Conservation (phyloP, 1,140 invertebrate species). For the Ruditapes philippinarum region DNA sequence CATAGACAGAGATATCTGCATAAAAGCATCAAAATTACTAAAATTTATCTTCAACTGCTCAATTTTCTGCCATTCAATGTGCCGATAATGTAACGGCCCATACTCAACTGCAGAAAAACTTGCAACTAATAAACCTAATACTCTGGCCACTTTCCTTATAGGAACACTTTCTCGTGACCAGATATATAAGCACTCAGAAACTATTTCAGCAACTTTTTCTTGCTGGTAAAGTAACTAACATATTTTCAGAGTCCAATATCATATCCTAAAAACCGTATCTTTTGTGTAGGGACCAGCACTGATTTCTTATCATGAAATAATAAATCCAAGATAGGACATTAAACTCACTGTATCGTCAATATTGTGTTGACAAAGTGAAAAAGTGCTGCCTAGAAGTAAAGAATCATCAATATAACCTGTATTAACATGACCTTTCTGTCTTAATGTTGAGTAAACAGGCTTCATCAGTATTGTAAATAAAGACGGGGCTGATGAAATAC, state of each 20-base stretch:
- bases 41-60: neutral
- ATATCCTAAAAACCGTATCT: neutral
- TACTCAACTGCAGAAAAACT: slow-evolving; percentile 51
- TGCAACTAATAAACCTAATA: slow-evolving; percentile 5
- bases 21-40: slow-evolving; percentile 15
- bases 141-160: slow-evolving; percentile 26
- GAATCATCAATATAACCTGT: slow-evolving; percentile 9
- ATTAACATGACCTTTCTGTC: neutral
- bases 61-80: slow-evolving; percentile 17
- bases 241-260: neutral
- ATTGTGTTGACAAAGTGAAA: neutral
- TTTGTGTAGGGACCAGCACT: neutral
- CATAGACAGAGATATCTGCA: neutral
- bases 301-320: neutral
- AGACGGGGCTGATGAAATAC: neutral
- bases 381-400: neutral
- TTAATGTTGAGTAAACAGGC: slow-evolving; percentile 8
- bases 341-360: neutral
- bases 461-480: slow-evolving; percentile 11
- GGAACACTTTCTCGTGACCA: neutral
- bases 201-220: neutral
- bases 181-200: neutral
- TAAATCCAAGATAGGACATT: neutral
- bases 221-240: neutral
- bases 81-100: slow-evolving; percentile 11